Base-by-base conservation (phyloP, 2,797 vertebrate genomes). In the Notamacropus eugenii region DNA sequence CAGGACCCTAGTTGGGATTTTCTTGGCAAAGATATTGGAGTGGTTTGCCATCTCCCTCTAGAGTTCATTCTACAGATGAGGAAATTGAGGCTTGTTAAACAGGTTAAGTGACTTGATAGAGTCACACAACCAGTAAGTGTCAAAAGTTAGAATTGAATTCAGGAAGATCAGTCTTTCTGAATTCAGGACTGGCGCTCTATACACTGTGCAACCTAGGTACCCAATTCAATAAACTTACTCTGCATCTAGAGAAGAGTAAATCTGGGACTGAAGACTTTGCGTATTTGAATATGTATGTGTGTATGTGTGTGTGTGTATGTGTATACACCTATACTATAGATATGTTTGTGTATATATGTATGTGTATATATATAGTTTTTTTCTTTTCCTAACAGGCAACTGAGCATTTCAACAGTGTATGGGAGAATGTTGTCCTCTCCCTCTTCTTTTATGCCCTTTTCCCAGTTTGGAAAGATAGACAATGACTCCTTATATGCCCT, bases 361-460 rank as follows among this genome's bases (percentile, higher is more conserved):
- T 56, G 19, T 56, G 19, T 56, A 5, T 22, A 22, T 56, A 22
- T 56, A 16, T 56, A 56, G 19, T 22, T 56, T 57, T 24, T 56
- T 92, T 52, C 10, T 94, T 28, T 5, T 92, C 93, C 92, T 54
- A 90, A 95, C 93, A 95, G 91, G 57, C 87, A 93, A 92, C 16
- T 34, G 93, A 27, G 52, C 90, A 10, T 90, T 96, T 96, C 92
- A 62, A 62, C 24, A 92, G 34, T 50, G 93, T 91, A 93, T 96
- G 50, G 31, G 40, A 93, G 40, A 27, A 31, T 82, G 27, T 54
- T 93, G 29, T 90, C n/a, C 14, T 92, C 95, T 93, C 52, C 62
- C 62, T 95, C 22, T 6, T 31, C 52, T 94, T 92, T 93, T 91
- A 94, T 52, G 97, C 54, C 91, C 93, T n/a, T 93, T 96, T 5